These are phyloP conservation scores for Mamestra configurata DNA, from an alignment of 1,140 invertebrate species.

Conservation along the genomic window DNA sequence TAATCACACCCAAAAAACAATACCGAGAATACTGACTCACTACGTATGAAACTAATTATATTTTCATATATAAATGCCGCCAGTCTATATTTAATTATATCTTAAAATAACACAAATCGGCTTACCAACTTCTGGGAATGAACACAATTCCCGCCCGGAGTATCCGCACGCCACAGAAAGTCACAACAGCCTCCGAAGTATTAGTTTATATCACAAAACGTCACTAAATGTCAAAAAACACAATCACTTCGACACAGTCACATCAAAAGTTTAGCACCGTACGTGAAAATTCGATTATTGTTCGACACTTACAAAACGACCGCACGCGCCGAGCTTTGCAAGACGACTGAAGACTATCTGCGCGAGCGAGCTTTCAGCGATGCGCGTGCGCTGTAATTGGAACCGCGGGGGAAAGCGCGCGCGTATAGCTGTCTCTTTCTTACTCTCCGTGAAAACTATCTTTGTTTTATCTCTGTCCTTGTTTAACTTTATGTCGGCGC, in stretches of 20 bases:
- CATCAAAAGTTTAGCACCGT: conserved; percentile 69
- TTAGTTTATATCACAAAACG: conserved; percentile 36
- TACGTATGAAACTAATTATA: conserved; percentile 83
- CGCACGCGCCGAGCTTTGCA: conserved; percentile 66
- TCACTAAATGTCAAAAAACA: conserved; percentile 65
- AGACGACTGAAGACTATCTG: conserved; percentile 71
- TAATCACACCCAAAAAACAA: conserved; percentile 62
- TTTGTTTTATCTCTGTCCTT: conserved; percentile 70
- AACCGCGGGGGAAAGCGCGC: conserved; percentile 43
- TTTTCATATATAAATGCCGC: conserved; percentile 78
- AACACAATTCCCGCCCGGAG: conserved; percentile 64
- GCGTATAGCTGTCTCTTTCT: conserved; percentile 67
- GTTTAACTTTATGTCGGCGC: conserved; percentile 69
- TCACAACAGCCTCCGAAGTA: conserved; percentile 41
- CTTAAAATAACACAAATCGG: conserved; percentile 84
- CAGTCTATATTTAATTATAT: conserved; percentile 86
- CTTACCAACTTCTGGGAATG: conserved; percentile 79
- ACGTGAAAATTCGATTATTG: conserved; percentile 66
- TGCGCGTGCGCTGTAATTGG: conserved; percentile 74
- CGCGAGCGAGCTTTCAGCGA: conserved; percentile 77
- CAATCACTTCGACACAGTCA: conserved; percentile 70
- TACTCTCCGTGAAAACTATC: conserved; percentile 32
- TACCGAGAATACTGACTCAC: conserved; percentile 74
- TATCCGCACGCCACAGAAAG: conserved; percentile 55
- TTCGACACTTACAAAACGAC: conserved; percentile 62